Evolutionary conservation across 1,140 invertebrate genomes (phyloP).

Genomic region (Vollenhovia emeryi): DNA sequence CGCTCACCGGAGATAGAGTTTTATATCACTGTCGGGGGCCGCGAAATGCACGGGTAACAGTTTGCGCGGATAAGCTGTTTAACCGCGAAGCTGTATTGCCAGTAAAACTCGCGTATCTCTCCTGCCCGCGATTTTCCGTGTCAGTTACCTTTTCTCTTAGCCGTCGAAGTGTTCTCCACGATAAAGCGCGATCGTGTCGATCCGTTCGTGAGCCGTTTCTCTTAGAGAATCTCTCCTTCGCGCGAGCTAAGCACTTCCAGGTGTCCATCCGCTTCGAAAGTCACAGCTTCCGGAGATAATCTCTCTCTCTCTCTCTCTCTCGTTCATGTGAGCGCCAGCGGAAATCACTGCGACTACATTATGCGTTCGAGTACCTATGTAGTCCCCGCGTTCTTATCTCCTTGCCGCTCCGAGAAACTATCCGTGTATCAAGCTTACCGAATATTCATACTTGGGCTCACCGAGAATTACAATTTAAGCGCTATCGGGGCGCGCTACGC

Average conservation of each 20-base stretch:
- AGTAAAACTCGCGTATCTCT: conserved; percentile 23
- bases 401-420: conserved; percentile 7
- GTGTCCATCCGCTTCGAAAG: conserved; percentile 61
- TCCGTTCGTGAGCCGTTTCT: conserved; percentile 44
- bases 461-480: conserved; percentile 10
- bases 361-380: neutral
- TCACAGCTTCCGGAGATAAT: conserved; percentile 32
- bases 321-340: neutral
- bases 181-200: conserved; percentile 62
- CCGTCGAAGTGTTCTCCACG: conserved; percentile 23
- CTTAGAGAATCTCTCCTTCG: conserved; percentile 15
- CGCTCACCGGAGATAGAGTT: conserved; percentile 30
- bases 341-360: conserved; percentile 21
- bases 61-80: conserved; percentile 41
- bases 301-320: too few species aligned
- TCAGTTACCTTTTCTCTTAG: neutral
- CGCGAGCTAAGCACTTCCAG: conserved; percentile 50
- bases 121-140: conserved; percentile 14
- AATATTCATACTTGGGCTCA: conserved; percentile 22
- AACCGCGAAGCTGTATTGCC: conserved; percentile 19
- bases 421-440: neutral
- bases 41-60: conserved; percentile 16
- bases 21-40: conserved; percentile 41
- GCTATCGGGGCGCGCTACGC: neutral
- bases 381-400: conserved; percentile 38